Base-by-base conservation (phyloP, 2,113 vertebrate genomes). In the Clarias gariepinus region DNA sequence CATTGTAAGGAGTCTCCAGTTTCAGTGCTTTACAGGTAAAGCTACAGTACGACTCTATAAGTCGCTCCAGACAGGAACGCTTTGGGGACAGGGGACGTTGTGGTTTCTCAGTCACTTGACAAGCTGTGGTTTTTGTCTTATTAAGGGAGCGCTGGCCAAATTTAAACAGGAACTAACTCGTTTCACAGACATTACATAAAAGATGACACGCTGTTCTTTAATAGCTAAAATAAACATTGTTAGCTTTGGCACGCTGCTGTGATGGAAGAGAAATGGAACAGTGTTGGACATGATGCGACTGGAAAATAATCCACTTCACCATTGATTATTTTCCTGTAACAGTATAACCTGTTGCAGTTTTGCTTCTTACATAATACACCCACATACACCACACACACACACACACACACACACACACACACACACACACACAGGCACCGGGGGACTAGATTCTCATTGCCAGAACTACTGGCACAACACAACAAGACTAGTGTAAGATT, bases 361-460 rank as follows among this genome's bases (percentile, higher is more conserved):
- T 30, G 28, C 60, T 66, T 12, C 61, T 82, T 64, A 66, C 61
- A 66, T 79, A 84, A 69, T 74, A 85, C 73, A 47, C 64, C 41
- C 58, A 79, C 78, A 64, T 25, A 85, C 21, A 55, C 41, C 52
- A 28, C n/a, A 86, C 53, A 76, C 81, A 78, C 66, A 74, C 68
- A 66, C 60, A 89, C 36, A 77, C 47, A 52, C 57, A 81, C 74
- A 83, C 73, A 69, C 60, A 58, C 57, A 66, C 61, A 78, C 10
- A 30, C 83, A 63, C 33, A 84, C 71, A 58, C 69, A 53, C 15
- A 23, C 8, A 28, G 25, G 47, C 19, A 85, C 81, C 52, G 33
- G 33, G 36, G 58, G 69, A 82, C n/a, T n/a, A 41, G 1, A 80
- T 53, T 53, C 18, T 28, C 81, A 82, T 82, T 68, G 41, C 73